Base-by-base conservation (phyloP, 2,797 vertebrate genomes). In the Melanotaenia nigrans region DNA sequence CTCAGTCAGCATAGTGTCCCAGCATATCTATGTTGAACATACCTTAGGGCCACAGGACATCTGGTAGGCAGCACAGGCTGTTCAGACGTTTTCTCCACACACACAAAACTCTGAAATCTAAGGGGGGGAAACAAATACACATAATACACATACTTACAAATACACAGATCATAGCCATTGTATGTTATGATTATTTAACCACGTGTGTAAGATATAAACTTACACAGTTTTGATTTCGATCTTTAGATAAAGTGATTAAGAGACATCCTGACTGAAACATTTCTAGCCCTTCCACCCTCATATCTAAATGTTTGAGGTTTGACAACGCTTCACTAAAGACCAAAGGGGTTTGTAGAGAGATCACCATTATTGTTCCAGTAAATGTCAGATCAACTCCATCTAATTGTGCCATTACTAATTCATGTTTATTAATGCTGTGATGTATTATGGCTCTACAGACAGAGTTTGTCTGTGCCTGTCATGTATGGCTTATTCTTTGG, bases 371-470 rank as follows among this genome's bases (percentile, higher is more conserved):
- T 85, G 89, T 87, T 89, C 78, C 63, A 85, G 86, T 88, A 92
- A 94, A 90, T 89, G 87, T 89, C 86, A 89, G 86, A 93, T 88
- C 85, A 89, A 83, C 70, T 75, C 79, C 56, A 36, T 90, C 89
- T 94, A 91, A 93, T 90, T 91, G 91, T 89, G 86, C 86, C 82
- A 93, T 93, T 92, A 93, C 90, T 94, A 93, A 94, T 94, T 93
- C 92, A 94, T 93, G 92, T 92, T 92, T 93, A 93, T 94, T 94
- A 93, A 93, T 85, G 87, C 88, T 75, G 83, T 85, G 81, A 93
- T 91, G 91, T 91, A 90, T 87, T 89, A 91, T 91, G 90, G 84
- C 86, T 89, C 77, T 54, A 65, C 81, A 83, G 81, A 85, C 83
- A 90, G 85, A 89, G 83, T 75, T 78, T 90, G 88, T 87, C 87